Evolutionary conservation across 2,888 invertebrate species (phyloP), one percentile per base, ranked within the genome.

Genomic region (Ligdia adustata): DNA sequence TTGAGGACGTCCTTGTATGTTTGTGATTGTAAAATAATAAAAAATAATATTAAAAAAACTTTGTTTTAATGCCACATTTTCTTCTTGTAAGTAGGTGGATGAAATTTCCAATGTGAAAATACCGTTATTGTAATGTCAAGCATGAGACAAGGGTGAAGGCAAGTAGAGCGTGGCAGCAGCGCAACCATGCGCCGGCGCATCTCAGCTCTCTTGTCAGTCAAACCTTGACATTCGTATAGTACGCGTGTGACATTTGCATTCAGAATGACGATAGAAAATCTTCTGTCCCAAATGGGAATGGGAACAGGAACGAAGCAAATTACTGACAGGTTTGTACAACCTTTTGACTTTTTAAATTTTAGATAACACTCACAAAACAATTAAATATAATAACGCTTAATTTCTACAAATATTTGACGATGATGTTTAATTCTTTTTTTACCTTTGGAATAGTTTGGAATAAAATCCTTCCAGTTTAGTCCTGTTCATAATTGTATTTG

Each of bases 1-100:
- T 72, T 90, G 88, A 82, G 90, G 90, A 90, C 90, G 90, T 90
- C 90, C 90, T 89, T 87, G 90, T 78, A 72, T 89, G 89, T 60
- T 75, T 89, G 89, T 84, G 83, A 79, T 79, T 81, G 81, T 82
- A 76, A 80, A 85, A 77, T 82, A 82, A 75, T 71, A 65, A 69
- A 65, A 58, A 67, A 64, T 56, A 61, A 50, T 44, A 47, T 32
- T n/a, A 59, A 58, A 62, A 57, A 49, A 33, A 47, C 57, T 38
- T 54, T 47, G 57, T 64, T 55, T 37, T 11, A 46, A 58, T 57
- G 43, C 24, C n/a, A n/a, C n/a, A 28, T 32, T 27, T 16, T 26
- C 27, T 28, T 12, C 18, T 1, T 5, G 1, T 18, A 5, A 5
- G 18, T 6, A 1, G 18, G 6, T 18, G 18, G 1, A 1, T 1